Percentiles rank a stretch among this genome's conserved stretches.
phyloP scores from a whole-genome alignment of 2,797 vertebrate genomes.

The Microcaecilia unicolor region DNA sequence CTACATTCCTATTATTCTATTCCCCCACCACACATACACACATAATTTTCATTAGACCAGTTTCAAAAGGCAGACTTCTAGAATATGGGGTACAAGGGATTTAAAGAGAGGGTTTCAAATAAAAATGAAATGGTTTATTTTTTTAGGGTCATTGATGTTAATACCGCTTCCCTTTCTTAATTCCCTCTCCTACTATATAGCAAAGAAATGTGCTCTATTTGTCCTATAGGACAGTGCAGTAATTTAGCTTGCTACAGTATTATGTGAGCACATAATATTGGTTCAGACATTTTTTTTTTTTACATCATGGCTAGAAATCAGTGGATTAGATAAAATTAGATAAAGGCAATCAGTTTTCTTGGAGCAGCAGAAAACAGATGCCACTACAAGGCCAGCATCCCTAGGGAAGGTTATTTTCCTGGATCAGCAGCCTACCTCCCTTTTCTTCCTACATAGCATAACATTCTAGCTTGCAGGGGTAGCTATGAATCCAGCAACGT shows the following conservation, averaged over 20 bases:
- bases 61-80: no score
- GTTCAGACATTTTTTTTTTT: no score
- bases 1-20: no score
- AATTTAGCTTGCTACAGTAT: slow-evolving; percentile 5
- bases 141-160: no score
- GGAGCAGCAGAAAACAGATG: slow-evolving; percentile 8
- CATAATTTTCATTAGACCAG: no score
- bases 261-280: not conserved
- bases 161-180: no score
- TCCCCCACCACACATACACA: no score
- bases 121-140: no score
- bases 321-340: not conserved
- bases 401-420: slow-evolving; percentile 34
- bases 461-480: slow-evolving; percentile 6
- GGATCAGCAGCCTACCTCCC: slow-evolving; percentile 16
- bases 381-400: slow-evolving; percentile 15
- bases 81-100: no score
- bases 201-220: not conserved
- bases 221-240: no score
- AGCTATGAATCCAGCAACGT: slow-evolving; percentile 3
- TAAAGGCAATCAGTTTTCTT: slow-evolving; percentile 3
- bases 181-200: no score
- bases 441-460: not conserved
- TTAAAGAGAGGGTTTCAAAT: no score
- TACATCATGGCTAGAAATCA: not conserved